Base-by-base conservation (phyloP, 2,888 invertebrate species). In the Cordylochernes scorpioides region DNA sequence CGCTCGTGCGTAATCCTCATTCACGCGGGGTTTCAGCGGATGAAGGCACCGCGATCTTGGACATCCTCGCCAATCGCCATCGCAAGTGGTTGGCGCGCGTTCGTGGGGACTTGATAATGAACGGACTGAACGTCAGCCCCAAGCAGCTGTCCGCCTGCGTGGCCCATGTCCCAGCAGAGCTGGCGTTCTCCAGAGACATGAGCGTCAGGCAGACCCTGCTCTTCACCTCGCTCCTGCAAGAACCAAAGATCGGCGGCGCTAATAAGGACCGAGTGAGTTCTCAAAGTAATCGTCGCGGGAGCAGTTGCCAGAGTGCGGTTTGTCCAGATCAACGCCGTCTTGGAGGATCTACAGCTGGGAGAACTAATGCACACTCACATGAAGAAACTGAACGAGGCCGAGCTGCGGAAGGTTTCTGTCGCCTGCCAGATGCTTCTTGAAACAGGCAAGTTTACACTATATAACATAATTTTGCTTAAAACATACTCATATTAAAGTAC, bases 301-400 rank as follows among this genome's bases (percentile, higher is more conserved):
- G 8, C 9, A 9, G 8, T 9, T 9, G 8, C 5, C 12, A 22
- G 2, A 22, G 12, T 3, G 5, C 14, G 14, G 29, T 34, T 34
- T 25, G 58, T 58, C 9, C 54, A 77, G 74, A 75, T 80, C 55
- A 71, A 75, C 48, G 67, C 75, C 17, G 57, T 88, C 16, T 71
- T 88, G 42, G 80, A 84, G 58, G 86, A 86, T 49, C 57, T 88
- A 39, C 86, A 86, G 0, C 56, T 88, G 35, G 74, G 75, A 42
- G 77, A 82, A 51, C 80, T 86, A 4, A 62, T 75, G 36, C 71
- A 80, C 46, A 77, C 80, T 3, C 67, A 75, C 45, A 74, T 86
- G 1, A 67, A 70, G 18, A 65, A 73, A 3, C 59, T 88, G 42
- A 86, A 84, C 1, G 67, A 73, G 28, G 80, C 86, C 1, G 86